phyloP scores from a whole-genome alignment of 2,888 invertebrate genomes.

The Elegia similella region DNA sequence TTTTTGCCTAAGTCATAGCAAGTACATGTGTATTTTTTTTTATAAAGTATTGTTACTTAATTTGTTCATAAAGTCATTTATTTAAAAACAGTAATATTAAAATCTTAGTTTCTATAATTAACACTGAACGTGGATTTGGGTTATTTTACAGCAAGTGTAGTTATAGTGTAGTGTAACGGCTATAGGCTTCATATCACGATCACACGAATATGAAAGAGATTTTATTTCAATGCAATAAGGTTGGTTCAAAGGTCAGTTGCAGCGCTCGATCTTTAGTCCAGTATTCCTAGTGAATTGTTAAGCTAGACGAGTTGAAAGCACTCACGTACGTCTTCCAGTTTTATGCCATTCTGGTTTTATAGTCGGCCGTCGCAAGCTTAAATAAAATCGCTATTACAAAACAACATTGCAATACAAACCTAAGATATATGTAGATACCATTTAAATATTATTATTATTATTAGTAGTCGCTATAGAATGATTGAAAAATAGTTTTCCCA shows the following conservation, averaged over 20 bases:
- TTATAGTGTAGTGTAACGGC: no score
- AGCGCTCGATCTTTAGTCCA: background rate
- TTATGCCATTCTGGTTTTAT: conserved; percentile 33
- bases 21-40: no score
- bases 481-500: no score
- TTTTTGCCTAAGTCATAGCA: no score
- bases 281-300: conserved; percentile 43
- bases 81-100: no score
- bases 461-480: no score
- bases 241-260: background rate
- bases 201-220: background rate
- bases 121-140: no score
- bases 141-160: no score
- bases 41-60: no score
- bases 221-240: background rate
- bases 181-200: background rate
- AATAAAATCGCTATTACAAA: background rate
- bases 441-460: no score
- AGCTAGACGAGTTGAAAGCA: conserved; percentile 36
- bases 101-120: no score
- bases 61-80: no score
- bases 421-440: background rate
- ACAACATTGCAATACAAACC: background rate
- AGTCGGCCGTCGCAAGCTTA: conserved; percentile 18
- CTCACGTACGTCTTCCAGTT: conserved; percentile 24